Evolutionary conservation across 1,140 invertebrate species (phyloP).

Genomic region (Rhynchophorus ferrugineus): DNA sequence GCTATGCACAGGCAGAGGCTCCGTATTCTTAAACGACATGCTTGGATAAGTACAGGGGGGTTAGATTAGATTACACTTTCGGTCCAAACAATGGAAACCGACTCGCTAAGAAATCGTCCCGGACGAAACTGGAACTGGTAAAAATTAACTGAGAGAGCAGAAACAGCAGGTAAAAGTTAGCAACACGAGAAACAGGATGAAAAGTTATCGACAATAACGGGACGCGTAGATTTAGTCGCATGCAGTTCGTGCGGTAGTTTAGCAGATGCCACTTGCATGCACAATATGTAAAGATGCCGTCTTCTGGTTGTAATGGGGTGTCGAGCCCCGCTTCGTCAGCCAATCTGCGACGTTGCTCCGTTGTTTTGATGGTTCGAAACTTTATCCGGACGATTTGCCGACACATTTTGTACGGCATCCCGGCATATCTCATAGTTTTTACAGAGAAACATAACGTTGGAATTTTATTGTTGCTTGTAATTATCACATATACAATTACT

Average conservation of each 20-base stretch:
- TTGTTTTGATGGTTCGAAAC: not conserved
- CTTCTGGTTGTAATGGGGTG: not conserved
- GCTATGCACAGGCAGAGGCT: not conserved
- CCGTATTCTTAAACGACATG: slow-evolving; percentile 26
- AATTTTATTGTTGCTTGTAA: no score
- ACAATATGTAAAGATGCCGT: not conserved
- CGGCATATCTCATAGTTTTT: not conserved
- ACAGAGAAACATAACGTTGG: no score
- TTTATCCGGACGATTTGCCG: not conserved
- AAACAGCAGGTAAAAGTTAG: no score
- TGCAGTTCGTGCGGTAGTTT: not conserved
- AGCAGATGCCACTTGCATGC: not conserved
- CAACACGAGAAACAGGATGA: not conserved
- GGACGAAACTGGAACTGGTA: no score
- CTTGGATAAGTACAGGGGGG: slow-evolving; percentile 39
- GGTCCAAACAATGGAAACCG: no score
- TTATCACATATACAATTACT: no score
- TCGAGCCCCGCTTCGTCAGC: not conserved
- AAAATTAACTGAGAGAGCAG: no score
- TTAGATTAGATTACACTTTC: slow-evolving; percentile 7
- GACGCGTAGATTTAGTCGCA: not conserved
- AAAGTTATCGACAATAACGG: not conserved
- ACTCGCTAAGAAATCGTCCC: no score
- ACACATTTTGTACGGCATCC: not conserved
- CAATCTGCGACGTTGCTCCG: not conserved